Evolutionary conservation across 2,113 vertebrate species (phyloP), one percentile per base, ranked within the genome.

Genomic region (Dendrocopos noguchii): DNA sequence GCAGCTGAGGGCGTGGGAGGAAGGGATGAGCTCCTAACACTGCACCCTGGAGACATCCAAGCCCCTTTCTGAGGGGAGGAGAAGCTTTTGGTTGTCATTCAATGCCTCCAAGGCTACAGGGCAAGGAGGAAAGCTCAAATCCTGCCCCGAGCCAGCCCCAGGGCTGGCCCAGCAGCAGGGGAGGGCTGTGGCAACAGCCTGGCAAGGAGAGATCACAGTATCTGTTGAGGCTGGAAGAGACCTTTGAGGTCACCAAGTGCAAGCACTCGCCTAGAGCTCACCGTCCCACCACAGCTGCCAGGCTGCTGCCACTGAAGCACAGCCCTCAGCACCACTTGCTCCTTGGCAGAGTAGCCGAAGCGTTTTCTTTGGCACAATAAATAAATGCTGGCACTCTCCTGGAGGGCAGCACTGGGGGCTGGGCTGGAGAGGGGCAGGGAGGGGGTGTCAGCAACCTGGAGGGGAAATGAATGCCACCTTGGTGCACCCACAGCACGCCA

Each of bases 321-420:
- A 13, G 12, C 50, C 50, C 50, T 52, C 50, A 52, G 50, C 50
- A 52, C 22, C 50, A 11, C 50, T 52, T 25, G 76, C 52, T 88
- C 76, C 80, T 53, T 2, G 19, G 31, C 18, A 55, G 75, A 63
- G 55, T 44, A 46, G 90, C 84, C 2, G 0, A 82, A 90, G 70
- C 1, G 0, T 75, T 91, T 36, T 94, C 94, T 95, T 96, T 96
- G 96, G 95, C 94, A 96, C 78, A 80, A 93, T 56, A 82, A 88
- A 84, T 53, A 86, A 86, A 46, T 4, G 33, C 22, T 39, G 73
- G 71, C 34, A 3, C 57, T 31, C 21, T 42, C 1, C 0, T 1
- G 4, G 59, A 72, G 78, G 46, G 57, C 13, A 1, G 31, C 29
- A n/a, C 21, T 33, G n/a, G 83, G 3, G 15, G 36, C 15, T 1